Base-by-base conservation (phyloP, 2,888 invertebrate genomes). In the Lacanobia wlatinum region DNA sequence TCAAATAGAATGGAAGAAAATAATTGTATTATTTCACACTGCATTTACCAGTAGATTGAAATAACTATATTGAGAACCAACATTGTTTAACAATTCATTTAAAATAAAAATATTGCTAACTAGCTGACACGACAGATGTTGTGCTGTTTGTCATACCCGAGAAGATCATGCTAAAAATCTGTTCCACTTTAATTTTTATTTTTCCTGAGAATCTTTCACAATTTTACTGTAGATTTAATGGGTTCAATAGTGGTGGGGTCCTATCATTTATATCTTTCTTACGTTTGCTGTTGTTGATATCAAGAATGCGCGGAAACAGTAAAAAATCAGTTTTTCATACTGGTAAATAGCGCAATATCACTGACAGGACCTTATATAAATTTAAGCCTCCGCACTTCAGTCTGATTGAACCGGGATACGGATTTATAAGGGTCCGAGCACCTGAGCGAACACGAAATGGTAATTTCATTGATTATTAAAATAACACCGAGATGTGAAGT, bases 371-470 rank as follows among this genome's bases (percentile, higher is more conserved):
- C 8, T 18, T 55, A 16, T 21, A n/a, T 34, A 48, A 63, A 63
- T 52, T 46, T 9, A 40, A 58, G 48, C n/a, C 28, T 62, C 5
- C 28, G 34, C 38, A 43, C 48, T 76, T 46, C 16, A 34, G 28
- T 34, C 59, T 62, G 52, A 70, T 76, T 75, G 46, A 58, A 62
- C 48, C 34, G n/a, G n/a, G 62, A 70, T 12, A 38, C 23, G 43
- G 53, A 77, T 71, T 60, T 76, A 77, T 60, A 60, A 43, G 34
- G 63, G 48, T 77, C 46, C 12, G 16, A 53, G 12, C 38, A 52
- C 38, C 16, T 56, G 40, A 40, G 18, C 48, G 23, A 40, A 12
- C n/a, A 63, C 28, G 18, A 43, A 77, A 62, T 40, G 38, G 23
- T 60, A 14, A 63, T 60, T 55, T 52, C 23, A 77, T 64, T 62